phyloP scores from a whole-genome alignment of 2,888 invertebrate genomes.

The Ptilodon capucinus region DNA sequence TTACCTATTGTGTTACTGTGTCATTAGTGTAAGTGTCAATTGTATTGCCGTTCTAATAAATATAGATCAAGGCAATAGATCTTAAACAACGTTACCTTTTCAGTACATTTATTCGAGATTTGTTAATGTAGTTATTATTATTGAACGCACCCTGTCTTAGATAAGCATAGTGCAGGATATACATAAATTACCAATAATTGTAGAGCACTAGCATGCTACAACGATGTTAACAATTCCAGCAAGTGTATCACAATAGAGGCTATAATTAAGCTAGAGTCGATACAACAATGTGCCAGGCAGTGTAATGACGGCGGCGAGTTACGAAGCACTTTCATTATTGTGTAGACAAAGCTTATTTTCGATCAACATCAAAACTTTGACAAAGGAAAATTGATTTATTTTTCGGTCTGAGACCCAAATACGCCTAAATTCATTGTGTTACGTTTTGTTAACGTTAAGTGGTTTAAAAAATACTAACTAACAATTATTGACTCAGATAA shows the following conservation, averaged over 20 bases:
- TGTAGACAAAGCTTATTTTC: not conserved
- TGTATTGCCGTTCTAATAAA: too few relatives aligned
- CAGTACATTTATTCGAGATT: too few relatives aligned
- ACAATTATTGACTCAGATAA: not conserved
- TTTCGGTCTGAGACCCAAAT: not conserved
- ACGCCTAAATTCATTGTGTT: not conserved
- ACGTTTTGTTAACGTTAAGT: not conserved
- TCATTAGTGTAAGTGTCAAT: too few relatives aligned
- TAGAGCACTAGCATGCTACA: not conserved
- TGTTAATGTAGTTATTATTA: too few relatives aligned
- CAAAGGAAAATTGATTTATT: constrained; percentile 2
- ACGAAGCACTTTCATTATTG: constrained; percentile 1
- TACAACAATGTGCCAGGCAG: constrained; percentile 1
- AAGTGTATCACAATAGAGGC: constrained; percentile 6
- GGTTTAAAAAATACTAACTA: not conserved
- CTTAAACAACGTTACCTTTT: too few relatives aligned
- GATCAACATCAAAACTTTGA: constrained; percentile 1
- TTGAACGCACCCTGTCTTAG: too few relatives aligned
- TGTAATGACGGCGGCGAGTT: constrained; percentile 2
- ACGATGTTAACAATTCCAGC: constrained; percentile 4
- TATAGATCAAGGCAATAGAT: too few relatives aligned
- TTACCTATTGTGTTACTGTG: too few relatives aligned
- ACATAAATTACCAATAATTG: not conserved
- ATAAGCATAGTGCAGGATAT: too few relatives aligned
- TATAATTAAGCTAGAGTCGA: constrained; percentile 9